Conservation (phyloP, 2,888 invertebrate genomes). For the Tinea pellionella region DNA sequence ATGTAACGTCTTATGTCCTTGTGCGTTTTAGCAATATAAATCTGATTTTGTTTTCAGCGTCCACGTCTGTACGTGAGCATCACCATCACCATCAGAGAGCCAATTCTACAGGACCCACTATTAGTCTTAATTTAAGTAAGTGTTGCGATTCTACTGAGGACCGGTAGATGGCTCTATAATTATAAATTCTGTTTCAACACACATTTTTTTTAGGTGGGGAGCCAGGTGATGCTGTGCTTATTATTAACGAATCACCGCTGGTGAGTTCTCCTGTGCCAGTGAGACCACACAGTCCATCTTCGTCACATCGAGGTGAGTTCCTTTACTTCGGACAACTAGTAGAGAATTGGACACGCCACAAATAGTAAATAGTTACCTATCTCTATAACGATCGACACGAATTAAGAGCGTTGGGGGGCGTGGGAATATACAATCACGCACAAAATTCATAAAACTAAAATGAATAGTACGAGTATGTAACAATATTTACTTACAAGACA, state of each 20-base stretch:
- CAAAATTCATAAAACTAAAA: no score
- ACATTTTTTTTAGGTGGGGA: slow-evolving; percentile 40
- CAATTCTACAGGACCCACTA: slow-evolving; percentile 64
- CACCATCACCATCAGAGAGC: slow-evolving; percentile 51
- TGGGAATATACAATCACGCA: no score
- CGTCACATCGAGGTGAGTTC: slow-evolving; percentile 40
- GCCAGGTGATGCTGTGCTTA: slow-evolving; percentile 62
- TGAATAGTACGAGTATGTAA: no score
- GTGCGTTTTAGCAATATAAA: no score
- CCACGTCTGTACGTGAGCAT: slow-evolving; percentile 57
- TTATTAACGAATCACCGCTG: slow-evolving; percentile 59
- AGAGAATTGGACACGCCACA: no score
- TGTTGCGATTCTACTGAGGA: slow-evolving; percentile 16
- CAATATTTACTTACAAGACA: no score
- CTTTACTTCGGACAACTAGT: not conserved
- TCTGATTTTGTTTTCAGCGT: slow-evolving; percentile 50
- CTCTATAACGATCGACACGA: no score
- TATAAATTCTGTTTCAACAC: not conserved
- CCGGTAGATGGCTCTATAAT: not conserved
- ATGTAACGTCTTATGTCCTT: no score
- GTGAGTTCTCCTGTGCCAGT: slow-evolving; percentile 44
- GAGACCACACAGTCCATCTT: slow-evolving; percentile 54
- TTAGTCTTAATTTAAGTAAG: slow-evolving; percentile 67
- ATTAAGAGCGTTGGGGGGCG: no score
- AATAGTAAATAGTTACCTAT: no score